Evolutionary conservation across 1,140 invertebrate species (phyloP), one percentile per base, ranked within the genome.

Genomic region (Argopecten irradians): DNA sequence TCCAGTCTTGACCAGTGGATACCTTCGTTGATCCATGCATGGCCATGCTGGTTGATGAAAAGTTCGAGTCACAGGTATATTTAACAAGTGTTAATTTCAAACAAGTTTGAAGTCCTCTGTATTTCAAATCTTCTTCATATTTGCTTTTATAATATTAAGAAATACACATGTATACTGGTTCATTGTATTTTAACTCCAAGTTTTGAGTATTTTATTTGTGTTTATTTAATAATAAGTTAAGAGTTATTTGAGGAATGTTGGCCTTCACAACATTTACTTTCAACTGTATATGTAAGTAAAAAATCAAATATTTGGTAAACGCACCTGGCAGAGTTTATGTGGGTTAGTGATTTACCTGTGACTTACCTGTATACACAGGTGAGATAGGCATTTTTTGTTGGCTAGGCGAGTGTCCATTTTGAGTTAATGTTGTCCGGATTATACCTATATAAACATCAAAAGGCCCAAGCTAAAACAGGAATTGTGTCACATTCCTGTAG

Each of bases 271-370:
- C n/a, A 28, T 28, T 71, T 28, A n/a, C 55, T 71, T 71, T 71
- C 55, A 71, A 28, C 55, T 71, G 55, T 71, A 16, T 71, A 71
- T n/a, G n/a, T 71, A 71, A 71, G 55, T 71, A 71, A 71, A 71
- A 71, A n/a, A 71, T 28, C 55, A 71, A 71, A 71, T 71, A 71
- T 71, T 71, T 71, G 28, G 55, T 5, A 71, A 28, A 71, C 28
- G 28, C n/a, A 71, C 22, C 22, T 71, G 22, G 55, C 8, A 71
- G 22, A 71, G 55, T 71, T 28, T n/a, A 71, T 71, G 55, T 71
- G n/a, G 22, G 22, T 46, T 46, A 46, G 14, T 46, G 55, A 71
- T 11, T 71, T 71, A 71, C 55, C 55, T 71, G 55, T 28, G 22
- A 8, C 22, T 55, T 55, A 55, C 16, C 8, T 55, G 43, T 55